Evolutionary conservation across 2,888 invertebrate genomes (phyloP), one percentile per base, ranked within the genome.

Genomic region (Nezara viridula): DNA sequence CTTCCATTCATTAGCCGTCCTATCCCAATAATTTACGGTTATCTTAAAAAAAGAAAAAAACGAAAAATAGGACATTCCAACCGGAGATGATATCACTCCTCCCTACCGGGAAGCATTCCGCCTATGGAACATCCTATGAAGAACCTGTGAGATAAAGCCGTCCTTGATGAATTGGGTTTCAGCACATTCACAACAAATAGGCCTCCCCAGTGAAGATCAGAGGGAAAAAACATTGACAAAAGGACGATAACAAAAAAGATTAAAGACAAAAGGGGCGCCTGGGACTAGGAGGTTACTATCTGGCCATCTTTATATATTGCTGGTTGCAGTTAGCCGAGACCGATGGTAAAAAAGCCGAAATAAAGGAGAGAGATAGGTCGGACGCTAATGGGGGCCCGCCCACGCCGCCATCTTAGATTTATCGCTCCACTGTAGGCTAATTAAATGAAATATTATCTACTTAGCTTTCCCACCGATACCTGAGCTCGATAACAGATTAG

Each of bases 381-480:
- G 40, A 86, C 50, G 27, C 77, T 73, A 88, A 77, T 77, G 88
- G 87, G 52, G 27, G 66, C 66, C 88, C 88, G 88, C 88, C 88
- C 88, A 88, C 88, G 50, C 88, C 88, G 27, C 73, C 77, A 55
- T 73, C 37, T 37, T 66, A 73, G 86, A 86, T 86, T 86, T 86
- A 86, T 86, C 55, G 86, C 55, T 55, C 50, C 52, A 21, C 44
- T n/a, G 60, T 47, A n/a, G 81, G 86, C 50, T 86, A 86, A 86
- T 86, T 86, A 86, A 86, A 86, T 86, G 86, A 86, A 86, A 55
- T 86, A 86, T 86, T 86, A 55, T 86, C 86, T 86, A 86, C 86
- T 86, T 86, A 55, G n/a, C 52, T 86, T 86, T 55, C 55, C 86
- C 86, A 86, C 60, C 55, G 86, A 60, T 86, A 60, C 52, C 86